A percentile compares a stretch with the other conserved stretches of the same genome.
phyloP scores from a whole-genome alignment of 2,888 invertebrate species.

The Calameuta idolon region DNA sequence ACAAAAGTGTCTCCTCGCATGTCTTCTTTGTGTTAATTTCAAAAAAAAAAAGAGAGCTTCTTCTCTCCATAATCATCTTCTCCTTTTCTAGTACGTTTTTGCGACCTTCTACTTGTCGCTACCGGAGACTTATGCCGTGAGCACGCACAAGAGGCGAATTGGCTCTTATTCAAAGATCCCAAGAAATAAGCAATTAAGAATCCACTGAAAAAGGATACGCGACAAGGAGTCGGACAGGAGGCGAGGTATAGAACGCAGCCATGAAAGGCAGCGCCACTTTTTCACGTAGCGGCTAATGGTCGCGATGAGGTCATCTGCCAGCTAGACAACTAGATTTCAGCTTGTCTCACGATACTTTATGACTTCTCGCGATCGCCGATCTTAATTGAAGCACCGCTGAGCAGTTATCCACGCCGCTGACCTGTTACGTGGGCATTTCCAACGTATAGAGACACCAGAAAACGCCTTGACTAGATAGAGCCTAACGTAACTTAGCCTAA shows the following conservation, averaged over 20 bases:
- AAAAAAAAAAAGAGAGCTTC: not conserved
- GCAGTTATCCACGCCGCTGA: not conserved
- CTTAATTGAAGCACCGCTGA: not conserved
- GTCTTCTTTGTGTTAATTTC: not conserved
- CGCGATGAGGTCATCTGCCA: slow-evolving; percentile 57
- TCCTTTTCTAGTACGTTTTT: not conserved
- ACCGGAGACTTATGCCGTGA: not conserved
- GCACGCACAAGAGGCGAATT: slow-evolving; percentile 27
- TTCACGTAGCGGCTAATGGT: slow-evolving; percentile 49
- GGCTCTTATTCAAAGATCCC: slow-evolving; percentile 40
- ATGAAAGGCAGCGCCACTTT: slow-evolving; percentile 56
- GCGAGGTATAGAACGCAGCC: slow-evolving; percentile 34
- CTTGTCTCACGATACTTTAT: slow-evolving; percentile 27
- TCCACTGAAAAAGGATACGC: slow-evolving; percentile 50
- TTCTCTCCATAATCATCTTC: not conserved
- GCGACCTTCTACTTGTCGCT: not conserved
- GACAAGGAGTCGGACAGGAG: slow-evolving; percentile 25
- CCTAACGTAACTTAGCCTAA: not conserved
- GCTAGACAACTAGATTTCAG: slow-evolving; percentile 51
- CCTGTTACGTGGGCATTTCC: not conserved
- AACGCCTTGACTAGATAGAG: not conserved
- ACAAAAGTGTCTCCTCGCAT: not conserved
- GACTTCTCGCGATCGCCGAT: slow-evolving; percentile 19
- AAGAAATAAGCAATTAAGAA: slow-evolving; percentile 59
- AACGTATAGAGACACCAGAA: not conserved